phyloP scores from a whole-genome alignment of 2,888 invertebrate species.

The Rugalucina vietnamica region DNA sequence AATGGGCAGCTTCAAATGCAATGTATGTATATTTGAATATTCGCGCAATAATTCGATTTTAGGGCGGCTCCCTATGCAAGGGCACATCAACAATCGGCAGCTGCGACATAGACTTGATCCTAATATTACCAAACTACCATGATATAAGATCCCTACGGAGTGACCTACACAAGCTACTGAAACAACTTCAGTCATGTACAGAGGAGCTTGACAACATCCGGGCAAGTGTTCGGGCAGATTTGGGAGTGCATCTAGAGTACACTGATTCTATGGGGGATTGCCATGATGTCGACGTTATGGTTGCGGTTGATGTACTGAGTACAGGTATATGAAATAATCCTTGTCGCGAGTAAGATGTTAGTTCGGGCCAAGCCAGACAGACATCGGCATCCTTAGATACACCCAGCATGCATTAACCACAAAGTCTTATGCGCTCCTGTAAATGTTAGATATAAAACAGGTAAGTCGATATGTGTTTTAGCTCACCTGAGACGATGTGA shows the following conservation, averaged over 20 bases:
- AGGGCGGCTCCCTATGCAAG: background rate
- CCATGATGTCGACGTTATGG: background rate
- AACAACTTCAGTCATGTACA: background rate
- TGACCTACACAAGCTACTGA: background rate
- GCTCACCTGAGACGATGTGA: too few relatives aligned
- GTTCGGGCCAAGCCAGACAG: too few relatives aligned
- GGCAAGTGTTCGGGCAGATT: background rate
- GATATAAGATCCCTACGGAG: background rate
- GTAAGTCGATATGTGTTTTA: too few relatives aligned
- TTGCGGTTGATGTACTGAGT: background rate
- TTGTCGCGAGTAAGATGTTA: too few relatives aligned
- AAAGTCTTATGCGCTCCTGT: too few relatives aligned
- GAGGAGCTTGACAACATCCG: background rate
- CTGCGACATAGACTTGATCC: background rate
- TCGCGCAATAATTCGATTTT: too few relatives aligned
- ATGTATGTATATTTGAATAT: too few relatives aligned
- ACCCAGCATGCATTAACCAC: too few relatives aligned
- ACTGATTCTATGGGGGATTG: background rate
- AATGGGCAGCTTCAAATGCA: too few relatives aligned
- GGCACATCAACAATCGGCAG: background rate
- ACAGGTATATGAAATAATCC: background rate
- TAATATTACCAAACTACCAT: background rate
- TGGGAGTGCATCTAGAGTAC: background rate
- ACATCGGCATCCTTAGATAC: too few relatives aligned
- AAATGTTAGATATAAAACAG: too few relatives aligned